Conservation (phyloP, 1,140 invertebrate genomes). For the Drosophila rufa region DNA sequence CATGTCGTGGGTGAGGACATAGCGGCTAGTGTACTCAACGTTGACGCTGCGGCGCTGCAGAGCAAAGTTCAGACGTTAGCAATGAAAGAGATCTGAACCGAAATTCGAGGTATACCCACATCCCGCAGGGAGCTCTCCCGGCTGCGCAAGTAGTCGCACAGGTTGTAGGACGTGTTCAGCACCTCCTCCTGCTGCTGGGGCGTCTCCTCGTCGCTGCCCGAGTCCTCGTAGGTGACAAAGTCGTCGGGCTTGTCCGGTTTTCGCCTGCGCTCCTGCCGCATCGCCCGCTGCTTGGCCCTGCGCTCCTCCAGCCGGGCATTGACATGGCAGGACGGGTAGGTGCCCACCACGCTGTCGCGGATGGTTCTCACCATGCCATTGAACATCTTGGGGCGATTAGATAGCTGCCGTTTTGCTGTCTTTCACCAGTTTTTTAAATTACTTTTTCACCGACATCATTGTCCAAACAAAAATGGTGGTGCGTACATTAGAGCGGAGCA, state of each 20-base stretch:
- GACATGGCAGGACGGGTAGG: conserved; percentile 90
- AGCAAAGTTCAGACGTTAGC: conserved; percentile 20
- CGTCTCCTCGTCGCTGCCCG: conserved; percentile 93
- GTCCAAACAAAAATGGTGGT: conserved; percentile 73
- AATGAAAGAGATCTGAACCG: neutral
- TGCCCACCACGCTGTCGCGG: conserved; percentile 86
- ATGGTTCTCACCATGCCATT: conserved; percentile 85
- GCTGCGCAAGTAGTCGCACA: conserved; percentile 93
- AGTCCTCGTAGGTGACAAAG: conserved; percentile 94
- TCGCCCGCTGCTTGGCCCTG: conserved; percentile 88
- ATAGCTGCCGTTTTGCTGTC: conserved; percentile 9
- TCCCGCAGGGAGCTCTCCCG: conserved; percentile 90
- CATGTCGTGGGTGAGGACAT: conserved; percentile 95
- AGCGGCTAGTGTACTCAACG: conserved; percentile 92
- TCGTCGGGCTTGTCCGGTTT: conserved; percentile 95
- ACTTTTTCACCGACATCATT: conserved; percentile 52
- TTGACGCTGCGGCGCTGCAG: conserved; percentile 88
- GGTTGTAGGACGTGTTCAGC: conserved; percentile 92
- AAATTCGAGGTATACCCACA: conserved; percentile 80
- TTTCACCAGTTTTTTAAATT: conserved; percentile 22
- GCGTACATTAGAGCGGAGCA: conserved; percentile 22
- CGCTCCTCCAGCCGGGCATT: conserved; percentile 90
- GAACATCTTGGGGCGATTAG: conserved; percentile 66
- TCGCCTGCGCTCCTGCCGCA: conserved; percentile 89
- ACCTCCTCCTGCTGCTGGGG: conserved; percentile 89